phyloP scores from a whole-genome alignment of 2,888 invertebrate species.

The Cylindroiulus punctatus region DNA sequence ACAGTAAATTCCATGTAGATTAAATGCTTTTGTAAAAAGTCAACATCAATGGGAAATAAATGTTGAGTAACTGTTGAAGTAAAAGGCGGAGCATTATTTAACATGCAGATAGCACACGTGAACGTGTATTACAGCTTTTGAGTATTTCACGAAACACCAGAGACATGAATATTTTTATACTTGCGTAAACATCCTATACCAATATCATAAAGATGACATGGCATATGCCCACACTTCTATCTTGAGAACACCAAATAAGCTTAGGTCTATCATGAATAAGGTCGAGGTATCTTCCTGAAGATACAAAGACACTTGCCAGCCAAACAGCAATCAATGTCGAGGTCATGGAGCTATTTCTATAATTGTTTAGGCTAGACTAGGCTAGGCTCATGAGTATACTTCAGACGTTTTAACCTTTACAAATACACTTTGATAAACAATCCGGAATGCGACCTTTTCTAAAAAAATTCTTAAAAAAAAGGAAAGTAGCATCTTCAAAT shows the following conservation, averaged over 20 bases:
- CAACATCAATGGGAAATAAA: not conserved
- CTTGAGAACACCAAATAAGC: not conserved
- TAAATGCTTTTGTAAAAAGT: not conserved
- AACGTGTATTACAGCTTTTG: not conserved
- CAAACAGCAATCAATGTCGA: not conserved
- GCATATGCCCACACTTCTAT: not conserved
- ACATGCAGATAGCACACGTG: not conserved
- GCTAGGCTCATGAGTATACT: not conserved
- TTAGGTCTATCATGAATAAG: not conserved
- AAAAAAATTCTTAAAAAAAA: too few species aligned
- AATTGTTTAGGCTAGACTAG: not conserved
- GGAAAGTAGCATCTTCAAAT: too few species aligned
- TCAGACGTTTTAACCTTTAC: too few species aligned
- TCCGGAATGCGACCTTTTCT: not conserved
- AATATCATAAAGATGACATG: not conserved
- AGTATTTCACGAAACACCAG: not conserved
- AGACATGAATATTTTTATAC: not conserved
- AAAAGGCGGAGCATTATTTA: conserved; percentile 2
- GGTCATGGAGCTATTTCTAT: conserved; percentile 31
- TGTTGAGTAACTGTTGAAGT: not conserved
- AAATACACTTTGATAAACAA: too few species aligned
- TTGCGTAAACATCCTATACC: not conserved
- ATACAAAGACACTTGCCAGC: not conserved
- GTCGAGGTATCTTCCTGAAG: not conserved
- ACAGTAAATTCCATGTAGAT: not conserved